Percentiles rank a stretch among this genome's conserved stretches.
Evolutionary conservation across 2,113 vertebrate genomes (phyloP).

Genomic region (Neofelis nebulosa): DNA sequence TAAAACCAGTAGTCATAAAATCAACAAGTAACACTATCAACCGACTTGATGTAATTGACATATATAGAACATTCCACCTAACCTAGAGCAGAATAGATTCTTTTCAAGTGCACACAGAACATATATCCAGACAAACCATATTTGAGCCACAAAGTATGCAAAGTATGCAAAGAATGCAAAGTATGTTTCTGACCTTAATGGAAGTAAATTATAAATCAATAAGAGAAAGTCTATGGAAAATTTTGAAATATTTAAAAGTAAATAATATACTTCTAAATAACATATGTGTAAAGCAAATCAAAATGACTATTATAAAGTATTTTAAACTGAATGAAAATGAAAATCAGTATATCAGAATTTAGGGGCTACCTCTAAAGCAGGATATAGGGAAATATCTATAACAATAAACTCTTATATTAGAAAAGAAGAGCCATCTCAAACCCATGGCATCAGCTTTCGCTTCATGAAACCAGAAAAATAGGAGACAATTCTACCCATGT

Average conservation of each 20-base stretch:
- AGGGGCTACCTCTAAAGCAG: neutral
- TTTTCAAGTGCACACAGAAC: neutral
- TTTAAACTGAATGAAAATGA: neutral
- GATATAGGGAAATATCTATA: neutral
- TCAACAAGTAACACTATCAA: neutral
- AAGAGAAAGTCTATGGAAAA: neutral
- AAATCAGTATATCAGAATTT: slow-evolving; percentile 6
- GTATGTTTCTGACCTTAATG: neutral
- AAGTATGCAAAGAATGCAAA: neutral
- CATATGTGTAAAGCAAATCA: neutral
- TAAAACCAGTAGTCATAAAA: neutral
- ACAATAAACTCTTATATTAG: neutral
- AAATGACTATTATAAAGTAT: neutral
- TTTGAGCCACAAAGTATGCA: neutral
- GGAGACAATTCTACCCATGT: neutral
- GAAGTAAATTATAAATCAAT: neutral
- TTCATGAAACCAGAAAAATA: neutral
- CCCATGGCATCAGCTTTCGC: neutral
- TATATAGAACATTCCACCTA: neutral
- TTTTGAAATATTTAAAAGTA: neutral
- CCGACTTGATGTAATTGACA: neutral
- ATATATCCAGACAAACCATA: neutral
- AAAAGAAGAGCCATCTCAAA: neutral
- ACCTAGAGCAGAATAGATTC: neutral
- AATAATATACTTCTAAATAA: neutral